These are phyloP conservation scores for Vesta saturnalis DNA, from an alignment of 2,888 invertebrate species.

Conservation along the genomic window DNA sequence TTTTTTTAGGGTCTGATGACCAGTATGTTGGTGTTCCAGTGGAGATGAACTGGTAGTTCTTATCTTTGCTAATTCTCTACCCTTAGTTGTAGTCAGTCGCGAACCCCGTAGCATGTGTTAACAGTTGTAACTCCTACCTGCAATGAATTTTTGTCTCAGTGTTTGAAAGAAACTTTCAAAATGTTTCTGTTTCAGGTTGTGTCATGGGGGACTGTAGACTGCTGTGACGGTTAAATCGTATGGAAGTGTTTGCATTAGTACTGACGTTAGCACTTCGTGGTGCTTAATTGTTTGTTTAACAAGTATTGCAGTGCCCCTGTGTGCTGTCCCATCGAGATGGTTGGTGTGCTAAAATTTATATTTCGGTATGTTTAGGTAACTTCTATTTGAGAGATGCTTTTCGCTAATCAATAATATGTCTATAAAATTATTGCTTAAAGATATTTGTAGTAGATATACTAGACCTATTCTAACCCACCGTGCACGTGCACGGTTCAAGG, in stretches of 20 bases:
- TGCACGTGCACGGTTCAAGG: no score
- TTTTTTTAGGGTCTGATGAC: not conserved
- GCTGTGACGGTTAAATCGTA: slow-evolving; percentile 11
- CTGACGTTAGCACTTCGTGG: not conserved
- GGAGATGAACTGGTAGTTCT: not conserved
- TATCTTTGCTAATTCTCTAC: not conserved
- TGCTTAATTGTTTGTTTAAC: slow-evolving; percentile 2
- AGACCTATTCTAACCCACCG: no score
- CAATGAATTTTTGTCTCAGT: not conserved
- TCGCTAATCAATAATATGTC: not conserved
- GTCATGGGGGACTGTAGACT: slow-evolving; percentile 18
- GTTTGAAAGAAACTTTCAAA: slow-evolving; percentile 23
- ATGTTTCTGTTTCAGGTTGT: slow-evolving; percentile 18
- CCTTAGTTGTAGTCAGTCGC: slow-evolving; percentile 3
- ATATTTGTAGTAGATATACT: no score
- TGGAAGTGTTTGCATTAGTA: not conserved
- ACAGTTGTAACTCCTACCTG: not conserved
- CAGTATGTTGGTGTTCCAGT: not conserved
- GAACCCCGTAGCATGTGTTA: slow-evolving; percentile 4
- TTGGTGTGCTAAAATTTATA: not conserved
- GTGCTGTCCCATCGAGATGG: not conserved
- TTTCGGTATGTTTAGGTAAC: not conserved
- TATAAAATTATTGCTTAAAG: no score
- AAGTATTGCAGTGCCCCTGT: not conserved
- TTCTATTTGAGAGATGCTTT: not conserved